A percentile compares a stretch with the other conserved stretches of the same genome.
These are phyloP conservation scores for Enteromius treurensis DNA, from an alignment of 2,797 vertebrate species.

Conservation along the genomic window DNA sequence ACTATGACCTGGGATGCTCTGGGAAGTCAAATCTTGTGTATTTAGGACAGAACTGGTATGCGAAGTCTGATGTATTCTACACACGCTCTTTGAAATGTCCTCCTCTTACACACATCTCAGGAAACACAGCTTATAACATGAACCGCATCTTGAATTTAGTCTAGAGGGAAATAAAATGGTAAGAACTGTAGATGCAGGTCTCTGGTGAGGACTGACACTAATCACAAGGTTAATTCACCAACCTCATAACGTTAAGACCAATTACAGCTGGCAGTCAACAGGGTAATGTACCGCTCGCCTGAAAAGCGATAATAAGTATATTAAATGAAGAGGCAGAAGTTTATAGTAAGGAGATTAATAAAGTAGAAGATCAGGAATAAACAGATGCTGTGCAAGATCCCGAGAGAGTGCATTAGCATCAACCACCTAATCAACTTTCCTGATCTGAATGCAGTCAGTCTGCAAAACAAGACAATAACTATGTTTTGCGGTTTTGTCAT, in stretches of 20 bases:
- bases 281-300: slow-evolving; percentile 61
- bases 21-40: neutral
- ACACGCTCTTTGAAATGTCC: neutral
- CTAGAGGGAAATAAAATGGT: slow-evolving; percentile 53
- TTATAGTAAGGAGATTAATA: slow-evolving; percentile 46
- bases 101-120: neutral
- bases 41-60: neutral
- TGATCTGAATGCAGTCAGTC: slow-evolving; percentile 60
- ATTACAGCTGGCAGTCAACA: slow-evolving; percentile 67
- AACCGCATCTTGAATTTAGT: slow-evolving; percentile 48
- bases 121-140: slow-evolving; percentile 19
- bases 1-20: neutral
- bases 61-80: neutral
- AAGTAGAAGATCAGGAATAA: slow-evolving; percentile 42
- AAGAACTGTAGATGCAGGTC: slow-evolving; percentile 51
- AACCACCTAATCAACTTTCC: slow-evolving; percentile 50
- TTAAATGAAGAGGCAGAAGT: slow-evolving; percentile 45
- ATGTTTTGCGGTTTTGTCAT: neutral
- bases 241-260: slow-evolving; percentile 66
- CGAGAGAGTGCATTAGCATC: slow-evolving; percentile 53
- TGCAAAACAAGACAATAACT: slow-evolving; percentile 56
- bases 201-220: slow-evolving; percentile 62
- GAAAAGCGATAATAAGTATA: slow-evolving; percentile 46
- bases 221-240: slow-evolving; percentile 72
- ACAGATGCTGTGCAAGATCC: slow-evolving; percentile 33